Evolutionary conservation across 1,140 invertebrate species (phyloP).

Genomic region (Anastatus disparis): DNA sequence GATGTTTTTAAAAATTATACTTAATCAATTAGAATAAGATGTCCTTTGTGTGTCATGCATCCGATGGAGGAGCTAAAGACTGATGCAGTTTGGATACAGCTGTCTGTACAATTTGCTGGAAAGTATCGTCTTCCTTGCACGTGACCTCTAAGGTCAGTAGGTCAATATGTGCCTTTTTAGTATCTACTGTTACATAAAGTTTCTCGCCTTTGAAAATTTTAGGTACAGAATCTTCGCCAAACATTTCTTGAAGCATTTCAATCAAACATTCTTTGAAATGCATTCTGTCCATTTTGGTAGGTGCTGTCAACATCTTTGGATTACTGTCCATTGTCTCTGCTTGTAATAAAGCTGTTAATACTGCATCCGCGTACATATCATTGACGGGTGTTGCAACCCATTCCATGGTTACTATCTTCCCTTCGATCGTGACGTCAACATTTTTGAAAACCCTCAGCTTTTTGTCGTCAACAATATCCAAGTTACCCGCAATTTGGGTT

Average conservation of each 20-base stretch:
- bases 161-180: constrained; percentile 88
- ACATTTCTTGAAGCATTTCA: constrained; percentile 94
- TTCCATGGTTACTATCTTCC: constrained; percentile 86
- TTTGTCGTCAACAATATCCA: constrained; percentile 81
- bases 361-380: constrained; percentile 98
- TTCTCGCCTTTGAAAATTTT: constrained; percentile 94
- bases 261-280: constrained; percentile 94
- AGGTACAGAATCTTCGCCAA: constrained; percentile 93
- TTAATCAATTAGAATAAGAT: too few relatives aligned
- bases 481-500: constrained; percentile 82
- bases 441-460: constrained; percentile 81
- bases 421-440: constrained; percentile 86
- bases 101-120: constrained; percentile 87
- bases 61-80: constrained; percentile 79
- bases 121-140: constrained; percentile 82
- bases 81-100: constrained; percentile 87
- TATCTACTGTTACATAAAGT: constrained; percentile 85
- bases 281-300: constrained; percentile 82
- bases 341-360: constrained; percentile 84
- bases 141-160: constrained; percentile 82
- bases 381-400: constrained; percentile 95
- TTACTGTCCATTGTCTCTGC: constrained; percentile 76
- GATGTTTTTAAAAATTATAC: too few relatives aligned
- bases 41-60: too few relatives aligned
- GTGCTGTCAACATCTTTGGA: constrained; percentile 71